Evolutionary conservation across 2,113 vertebrate species (phyloP), one percentile per base, ranked within the genome.

Genomic region (Phylloscopus trochiloides): DNA sequence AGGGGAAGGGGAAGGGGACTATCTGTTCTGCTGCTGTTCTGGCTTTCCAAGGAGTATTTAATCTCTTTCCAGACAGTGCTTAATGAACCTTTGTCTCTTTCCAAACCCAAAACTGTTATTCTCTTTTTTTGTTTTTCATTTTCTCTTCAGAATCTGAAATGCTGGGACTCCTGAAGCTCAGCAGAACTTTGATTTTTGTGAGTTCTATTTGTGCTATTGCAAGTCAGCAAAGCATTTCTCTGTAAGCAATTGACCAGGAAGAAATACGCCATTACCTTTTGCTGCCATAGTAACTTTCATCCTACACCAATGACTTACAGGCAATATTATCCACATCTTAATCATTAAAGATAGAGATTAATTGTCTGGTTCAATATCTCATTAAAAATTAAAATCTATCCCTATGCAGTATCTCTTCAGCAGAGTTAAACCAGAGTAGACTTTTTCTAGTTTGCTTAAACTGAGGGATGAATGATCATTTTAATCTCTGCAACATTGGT

Each of bases 21-120:
- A 86, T 65, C 13, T 54, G 59, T 96, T 95, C 70, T 86, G 3
- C 57, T 88, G 75, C 48, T 50, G 91, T 92, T 51, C 77, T 55
- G 24, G 34, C 83, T 66, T 96, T 79, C 62, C 76, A 92, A 57
- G 32, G 93, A 76, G 61, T 90, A 78, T 47, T 57, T 78, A 71
- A 62, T 48, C 36, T 48, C 38, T 78, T 86, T 92, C 71, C 29
- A 71, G 57, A 47, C 22, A 94, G 25, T 4, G 10, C 79, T 61
- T 71, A 73, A 77, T 72, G 24, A 94, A 75, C 36, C 32, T 94
- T 94, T 92, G 26, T 43, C 34, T 88, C 75, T 83, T 92, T 91
- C 34, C 8, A 94, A 91, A 95, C 81, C n/a, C 14, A 8, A 29
- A 68, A 62, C 28, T 72, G 26, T 81, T 97, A 77, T 45, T 94